Conservation (phyloP, 2,113 vertebrate species). For the Abramis brama region DNA sequence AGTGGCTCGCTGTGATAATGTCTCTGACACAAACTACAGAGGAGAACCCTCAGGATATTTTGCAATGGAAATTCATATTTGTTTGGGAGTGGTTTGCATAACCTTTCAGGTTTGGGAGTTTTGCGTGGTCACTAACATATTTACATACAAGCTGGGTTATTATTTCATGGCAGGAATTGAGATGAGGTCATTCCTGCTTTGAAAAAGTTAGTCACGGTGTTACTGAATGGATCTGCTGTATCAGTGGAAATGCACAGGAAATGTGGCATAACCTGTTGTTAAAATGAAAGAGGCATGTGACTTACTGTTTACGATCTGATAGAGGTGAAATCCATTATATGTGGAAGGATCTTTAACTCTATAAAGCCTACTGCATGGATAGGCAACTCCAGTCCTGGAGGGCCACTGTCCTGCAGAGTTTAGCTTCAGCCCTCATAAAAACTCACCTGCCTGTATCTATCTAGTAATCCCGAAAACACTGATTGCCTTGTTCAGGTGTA, state of each 20-base stretch:
- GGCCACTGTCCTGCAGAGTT: too few species aligned
- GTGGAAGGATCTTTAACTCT: neutral
- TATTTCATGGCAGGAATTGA: neutral
- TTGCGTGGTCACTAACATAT: conserved; percentile 10
- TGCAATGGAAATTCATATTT: conserved; percentile 50
- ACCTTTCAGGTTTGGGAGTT: conserved; percentile 1
- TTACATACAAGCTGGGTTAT: neutral
- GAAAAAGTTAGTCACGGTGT: neutral
- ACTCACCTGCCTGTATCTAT: too few species aligned
- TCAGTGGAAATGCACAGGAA: conserved; percentile 24
- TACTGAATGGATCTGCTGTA: conserved; percentile 3
- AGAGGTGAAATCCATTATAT: neutral
- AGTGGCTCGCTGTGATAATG: conserved; percentile 13
- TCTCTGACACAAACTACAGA: conserved; percentile 2
- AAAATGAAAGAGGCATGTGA: neutral
- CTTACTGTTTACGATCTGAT: neutral
- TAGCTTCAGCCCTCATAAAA: too few species aligned
- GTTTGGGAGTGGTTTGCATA: conserved; percentile 45
- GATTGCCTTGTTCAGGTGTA: too few species aligned
- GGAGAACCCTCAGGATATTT: conserved; percentile 29
- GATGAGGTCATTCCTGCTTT: neutral
- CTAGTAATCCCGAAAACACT: too few species aligned
- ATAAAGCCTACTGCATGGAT: too few species aligned
- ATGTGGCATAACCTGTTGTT: neutral
- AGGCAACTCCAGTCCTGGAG: too few species aligned